Evolutionary conservation across 2,797 vertebrate genomes (phyloP).

Genomic region (Hippocampus kuda): DNA sequence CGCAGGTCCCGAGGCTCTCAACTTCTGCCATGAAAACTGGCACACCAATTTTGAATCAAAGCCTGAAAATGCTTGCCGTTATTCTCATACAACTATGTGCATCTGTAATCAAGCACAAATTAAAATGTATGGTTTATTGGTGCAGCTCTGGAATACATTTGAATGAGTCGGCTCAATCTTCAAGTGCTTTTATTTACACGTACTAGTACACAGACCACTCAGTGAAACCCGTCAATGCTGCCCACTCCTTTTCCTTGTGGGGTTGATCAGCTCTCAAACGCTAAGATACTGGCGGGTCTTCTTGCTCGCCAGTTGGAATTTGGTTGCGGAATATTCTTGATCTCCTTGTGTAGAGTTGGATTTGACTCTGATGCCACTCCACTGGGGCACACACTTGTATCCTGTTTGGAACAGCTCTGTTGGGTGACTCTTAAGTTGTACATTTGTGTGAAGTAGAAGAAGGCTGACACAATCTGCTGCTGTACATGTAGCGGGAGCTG

Average conservation of each 20-base stretch:
- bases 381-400: too few species aligned
- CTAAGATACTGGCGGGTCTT: background rate
- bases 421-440: background rate
- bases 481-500: slow-evolving; percentile 74
- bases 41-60: too few species aligned
- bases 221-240: background rate
- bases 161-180: background rate
- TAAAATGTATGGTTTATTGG: background rate
- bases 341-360: background rate
- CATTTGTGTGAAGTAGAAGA: slow-evolving; percentile 57
- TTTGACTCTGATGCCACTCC: too few species aligned
- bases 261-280: background rate
- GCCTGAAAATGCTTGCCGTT: too few species aligned
- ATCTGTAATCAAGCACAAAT: background rate
- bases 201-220: background rate
- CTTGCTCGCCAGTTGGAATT: background rate
- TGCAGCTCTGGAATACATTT: background rate
- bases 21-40: background rate
- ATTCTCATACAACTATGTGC: too few species aligned
- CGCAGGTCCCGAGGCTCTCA: too few species aligned
- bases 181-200: background rate
- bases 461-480: slow-evolving; percentile 60
- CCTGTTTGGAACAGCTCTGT: slow-evolving; percentile 39
- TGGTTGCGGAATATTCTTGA: background rate
- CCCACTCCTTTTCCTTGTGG: background rate